Conservation (phyloP, 2,888 invertebrate genomes). For the Steinernema hermaphroditum region DNA sequence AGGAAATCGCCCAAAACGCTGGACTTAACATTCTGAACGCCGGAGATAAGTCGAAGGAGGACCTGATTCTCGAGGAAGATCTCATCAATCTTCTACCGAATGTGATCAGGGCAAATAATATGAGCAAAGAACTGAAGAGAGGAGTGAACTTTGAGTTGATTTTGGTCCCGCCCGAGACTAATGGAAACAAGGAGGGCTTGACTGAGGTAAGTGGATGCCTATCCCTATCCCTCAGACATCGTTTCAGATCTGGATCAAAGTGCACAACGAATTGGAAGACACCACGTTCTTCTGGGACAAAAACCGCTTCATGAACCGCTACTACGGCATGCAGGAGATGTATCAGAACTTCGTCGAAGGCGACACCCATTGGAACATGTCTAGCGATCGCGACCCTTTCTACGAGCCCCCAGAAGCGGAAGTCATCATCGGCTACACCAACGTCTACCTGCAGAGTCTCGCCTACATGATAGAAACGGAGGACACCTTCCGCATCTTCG, state of each 20-base stretch:
- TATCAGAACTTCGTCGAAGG: slow-evolving; percentile 71
- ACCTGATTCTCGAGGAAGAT: slow-evolving; percentile 70
- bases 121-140: slow-evolving; percentile 71
- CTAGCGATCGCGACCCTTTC: slow-evolving; percentile 71
- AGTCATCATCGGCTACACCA: slow-evolving; percentile 70
- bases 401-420: slow-evolving; percentile 70
- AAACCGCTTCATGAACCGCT: slow-evolving; percentile 70
- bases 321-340: slow-evolving; percentile 72
- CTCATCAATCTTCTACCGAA: slow-evolving; percentile 71
- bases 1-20: slow-evolving; percentile 70
- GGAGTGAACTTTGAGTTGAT: slow-evolving; percentile 71
- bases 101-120: slow-evolving; percentile 71
- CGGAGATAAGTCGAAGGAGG: slow-evolving; percentile 39
- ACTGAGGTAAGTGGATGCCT: slow-evolving; percentile 55
- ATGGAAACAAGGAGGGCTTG: slow-evolving; percentile 68
- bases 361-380: slow-evolving; percentile 68
- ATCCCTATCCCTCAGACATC: too few species aligned
- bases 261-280: slow-evolving; percentile 70
- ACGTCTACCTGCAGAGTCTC: slow-evolving; percentile 71
- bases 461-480: slow-evolving; percentile 70
- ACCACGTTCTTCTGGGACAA: slow-evolving; percentile 71
- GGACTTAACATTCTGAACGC: slow-evolving; percentile 55
- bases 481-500: slow-evolving; percentile 70
- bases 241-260: slow-evolving; percentile 69
- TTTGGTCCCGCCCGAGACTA: slow-evolving; percentile 70